These are phyloP conservation scores for Ypsolopha scabrella DNA, from an alignment of 2,888 invertebrate species.

Conservation along the genomic window DNA sequence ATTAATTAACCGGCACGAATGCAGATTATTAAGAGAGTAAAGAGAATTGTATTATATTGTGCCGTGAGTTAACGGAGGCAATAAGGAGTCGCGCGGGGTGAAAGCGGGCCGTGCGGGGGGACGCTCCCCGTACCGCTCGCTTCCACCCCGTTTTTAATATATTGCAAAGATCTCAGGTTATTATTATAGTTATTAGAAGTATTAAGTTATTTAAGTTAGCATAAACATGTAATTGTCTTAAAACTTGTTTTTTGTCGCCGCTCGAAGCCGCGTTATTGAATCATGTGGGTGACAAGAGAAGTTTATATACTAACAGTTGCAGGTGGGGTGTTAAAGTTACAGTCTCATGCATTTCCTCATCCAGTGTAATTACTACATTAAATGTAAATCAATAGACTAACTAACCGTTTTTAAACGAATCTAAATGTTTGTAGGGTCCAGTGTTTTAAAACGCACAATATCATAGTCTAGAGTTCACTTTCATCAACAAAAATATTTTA, in stretches of 20 bases:
- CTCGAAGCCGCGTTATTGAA: constrained; percentile 32
- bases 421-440: constrained; percentile 70
- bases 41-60: constrained; percentile 37
- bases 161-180: constrained; percentile 68
- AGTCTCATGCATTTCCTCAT: constrained; percentile 55
- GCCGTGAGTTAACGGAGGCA: constrained; percentile 34
- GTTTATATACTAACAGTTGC: constrained; percentile 42
- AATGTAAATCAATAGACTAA: constrained; percentile 63
- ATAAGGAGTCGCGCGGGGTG: constrained; percentile 23
- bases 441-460: constrained; percentile 68
- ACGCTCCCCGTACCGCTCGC: constrained; percentile 15
- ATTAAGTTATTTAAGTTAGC: constrained; percentile 71
- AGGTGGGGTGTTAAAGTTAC: constrained; percentile 33
- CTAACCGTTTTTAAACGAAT: constrained; percentile 53
- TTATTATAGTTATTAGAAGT: constrained; percentile 66
- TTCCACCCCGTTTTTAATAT: constrained; percentile 17
- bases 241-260: constrained; percentile 59
- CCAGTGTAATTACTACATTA: constrained; percentile 61
- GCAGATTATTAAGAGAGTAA: constrained; percentile 38
- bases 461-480: constrained; percentile 64
- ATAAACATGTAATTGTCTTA: constrained; percentile 62
- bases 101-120: constrained; percentile 16
- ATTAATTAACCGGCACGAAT: constrained; percentile 54
- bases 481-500: constrained; percentile 50
- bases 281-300: constrained; percentile 41